Evolutionary conservation across 2,113 vertebrate genomes (phyloP), one percentile per base, ranked within the genome.

Genomic region (Kryptolebias marmoratus): DNA sequence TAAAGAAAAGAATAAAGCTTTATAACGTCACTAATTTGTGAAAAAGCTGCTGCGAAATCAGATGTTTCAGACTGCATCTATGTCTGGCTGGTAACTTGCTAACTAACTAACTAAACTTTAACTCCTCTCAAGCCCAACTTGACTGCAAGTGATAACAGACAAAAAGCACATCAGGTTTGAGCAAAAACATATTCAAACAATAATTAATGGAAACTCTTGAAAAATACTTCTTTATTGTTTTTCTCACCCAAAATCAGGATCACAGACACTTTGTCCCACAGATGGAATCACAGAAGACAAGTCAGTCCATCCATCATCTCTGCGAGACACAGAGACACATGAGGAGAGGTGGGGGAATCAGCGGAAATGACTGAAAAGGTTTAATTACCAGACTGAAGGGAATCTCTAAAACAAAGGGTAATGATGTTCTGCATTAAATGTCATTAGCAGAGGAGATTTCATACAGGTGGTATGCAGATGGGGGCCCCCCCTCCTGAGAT

Each of bases 381-480:
- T 54, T 28, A 32, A 61, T 18, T 50, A 61, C 47, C 22, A 11
- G 39, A 55, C 28, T 66, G 32, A 27, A 71, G 22, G 31, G 16
- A 79, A 84, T 45, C 39, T 4, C 4, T 62, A 11, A 45, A 69
- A 65, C 62, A 63, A 75, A 76, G 48, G 56, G 59, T 39, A 70
- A 32, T 18, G 47, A 39, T 67, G 66, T 75, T 63, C 22, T 61
- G 60, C 56, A 56, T 77, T 78, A 82, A 72, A 74, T 53, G 66
- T 65, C 72, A 59, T 66, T 81, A 61, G 70, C 49, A 39, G 62
- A 30, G 60, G 75, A 32, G 68, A 78, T 77, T 58, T 75, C 11
- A 44, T 84, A 66, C 89, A 92, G 89, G 88, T 90, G 90, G 83
- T 58, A 77, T 71, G 54, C 90, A 90, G 90, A 91, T 91, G 87